These are phyloP conservation scores for Cheilosia vernalis DNA, from an alignment of 2,888 invertebrate species.

Conservation along the genomic window DNA sequence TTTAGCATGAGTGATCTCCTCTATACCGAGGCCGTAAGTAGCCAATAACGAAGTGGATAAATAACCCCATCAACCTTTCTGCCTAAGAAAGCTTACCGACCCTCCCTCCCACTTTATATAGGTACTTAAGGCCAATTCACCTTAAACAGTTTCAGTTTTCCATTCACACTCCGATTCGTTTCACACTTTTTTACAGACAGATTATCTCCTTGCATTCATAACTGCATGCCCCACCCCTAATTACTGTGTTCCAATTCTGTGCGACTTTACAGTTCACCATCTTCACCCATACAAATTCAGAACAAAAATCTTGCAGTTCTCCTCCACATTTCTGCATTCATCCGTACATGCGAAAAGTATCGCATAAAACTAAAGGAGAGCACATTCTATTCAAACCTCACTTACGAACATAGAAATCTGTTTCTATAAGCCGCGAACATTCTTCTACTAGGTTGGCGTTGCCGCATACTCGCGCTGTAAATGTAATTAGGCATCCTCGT, in stretches of 20 bases:
- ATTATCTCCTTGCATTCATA: constrained; percentile 34
- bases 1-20: too few relatives aligned
- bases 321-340: neutral
- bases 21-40: too few relatives aligned
- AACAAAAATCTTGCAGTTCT: neutral
- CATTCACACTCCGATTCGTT: constrained; percentile 20
- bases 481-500: constrained; percentile 62
- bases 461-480: neutral
- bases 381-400: constrained; percentile 32
- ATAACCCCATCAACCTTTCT: too few relatives aligned
- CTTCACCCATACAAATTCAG: constrained; percentile 24
- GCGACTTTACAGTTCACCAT: constrained; percentile 54
- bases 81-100: too few relatives aligned
- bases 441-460: neutral
- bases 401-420: constrained; percentile 29
- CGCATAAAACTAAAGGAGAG: constrained; percentile 27
- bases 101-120: too few relatives aligned
- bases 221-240: constrained; percentile 23
- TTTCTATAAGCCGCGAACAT: neutral
- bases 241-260: constrained; percentile 47
- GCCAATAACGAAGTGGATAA: too few relatives aligned
- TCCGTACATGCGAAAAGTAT: constrained; percentile 37
- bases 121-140: too few relatives aligned
- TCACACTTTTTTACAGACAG: constrained; percentile 30
- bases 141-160: neutral